Conservation (phyloP, 2,797 vertebrate species). For the Oreonectes daqikongensis region DNA sequence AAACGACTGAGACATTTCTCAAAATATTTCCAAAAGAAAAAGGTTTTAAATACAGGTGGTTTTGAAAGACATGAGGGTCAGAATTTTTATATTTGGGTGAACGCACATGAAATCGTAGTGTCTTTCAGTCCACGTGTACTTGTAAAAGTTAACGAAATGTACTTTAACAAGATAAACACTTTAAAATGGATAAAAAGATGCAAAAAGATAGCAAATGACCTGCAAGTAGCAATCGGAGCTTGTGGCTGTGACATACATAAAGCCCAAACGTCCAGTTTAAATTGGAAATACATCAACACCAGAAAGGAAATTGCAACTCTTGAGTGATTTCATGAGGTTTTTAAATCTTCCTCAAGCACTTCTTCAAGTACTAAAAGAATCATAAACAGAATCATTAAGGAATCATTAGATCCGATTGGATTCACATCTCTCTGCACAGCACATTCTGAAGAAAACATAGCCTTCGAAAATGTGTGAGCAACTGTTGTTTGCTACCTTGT, state of each 20-base stretch:
- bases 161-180: too few species aligned
- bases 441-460: background rate
- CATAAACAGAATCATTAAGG: constrained; percentile 4
- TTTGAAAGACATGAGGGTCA: too few species aligned
- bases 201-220: background rate
- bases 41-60: too few species aligned
- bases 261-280: background rate
- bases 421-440: background rate
- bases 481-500: background rate
- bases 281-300: background rate
- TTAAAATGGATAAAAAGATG: too few species aligned
- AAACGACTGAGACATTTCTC: too few species aligned
- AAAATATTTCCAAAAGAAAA: too few species aligned
- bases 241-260: background rate
- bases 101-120: too few species aligned
- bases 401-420: constrained; percentile 2
- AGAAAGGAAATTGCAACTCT: background rate
- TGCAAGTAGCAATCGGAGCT: background rate
- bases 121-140: too few species aligned
- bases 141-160: too few species aligned
- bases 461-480: background rate
- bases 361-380: constrained; percentile 8
- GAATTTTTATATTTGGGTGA: too few species aligned
- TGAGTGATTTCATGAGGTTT: background rate
- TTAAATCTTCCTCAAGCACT: background rate